Base-by-base conservation (phyloP, 2,888 invertebrate genomes). In the Ophion ventricosus region DNA sequence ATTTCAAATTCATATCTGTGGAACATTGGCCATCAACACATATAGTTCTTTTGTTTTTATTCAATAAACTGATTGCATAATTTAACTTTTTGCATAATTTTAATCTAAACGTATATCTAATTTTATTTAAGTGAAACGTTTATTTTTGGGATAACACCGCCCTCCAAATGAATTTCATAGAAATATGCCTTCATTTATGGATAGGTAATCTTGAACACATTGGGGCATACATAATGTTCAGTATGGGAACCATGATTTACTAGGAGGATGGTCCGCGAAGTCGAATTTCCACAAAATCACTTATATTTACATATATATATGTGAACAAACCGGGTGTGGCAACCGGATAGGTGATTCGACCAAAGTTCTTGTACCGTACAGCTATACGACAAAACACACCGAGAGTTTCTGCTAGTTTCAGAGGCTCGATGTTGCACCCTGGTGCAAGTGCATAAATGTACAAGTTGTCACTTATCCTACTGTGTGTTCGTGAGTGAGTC, bases 351-450 rank as follows among this genome's bases (percentile, higher is more conserved):
- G 89, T 88, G 88, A 90, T 88, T 88, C 87, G 88, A 84, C 89
- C 90, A 90, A 92, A 92, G 90, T 92, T 92, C 91, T 89, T 89
- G 90, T 88, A 90, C 87, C 90, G 90, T 90, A 85, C 84, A 81
- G 25, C 72, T 61, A 59, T 54, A 40, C 66, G 59, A 26, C 26
- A 54, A 54, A 49, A 76, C 69, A 72, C 80, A 76, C 25, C 76
- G 40, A 17, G 54, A 69, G 75, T 54, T 43, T 72, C 67, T 43
- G 72, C 59, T 56, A 40, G 23, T 73, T 72, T 54, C 43, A 26
- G 54, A 66, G 70, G 72, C 57, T 82, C 75, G 54, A 26, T 23
- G 64, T 72, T 40, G 56, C 69, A 54, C 74, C 63, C 57, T 64
- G 59, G 23, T 29, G 73, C 11, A 77, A 61, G 49, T 75, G 69